Base-by-base conservation (phyloP, 1,140 invertebrate species). In the Zaprionus tsacasi region DNA sequence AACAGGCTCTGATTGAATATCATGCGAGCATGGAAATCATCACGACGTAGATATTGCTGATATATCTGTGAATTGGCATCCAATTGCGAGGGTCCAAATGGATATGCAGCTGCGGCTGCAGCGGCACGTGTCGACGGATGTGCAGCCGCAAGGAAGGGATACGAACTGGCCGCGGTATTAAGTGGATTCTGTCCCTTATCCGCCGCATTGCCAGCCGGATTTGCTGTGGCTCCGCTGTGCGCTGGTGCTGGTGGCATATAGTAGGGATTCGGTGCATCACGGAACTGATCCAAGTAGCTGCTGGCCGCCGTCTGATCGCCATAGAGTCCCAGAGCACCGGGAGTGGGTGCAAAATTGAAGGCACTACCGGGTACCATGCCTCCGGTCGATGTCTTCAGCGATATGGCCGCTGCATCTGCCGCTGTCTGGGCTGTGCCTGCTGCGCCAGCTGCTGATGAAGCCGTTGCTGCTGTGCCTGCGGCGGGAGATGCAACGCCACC, bases 21-120 rank as follows among this genome's bases (percentile, higher is more conserved):
- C 91, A 94, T 93, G 57, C 93, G 88, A 48, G 93, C 76, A 64
- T 93, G 93, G 38, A 95, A 83, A 69, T 95, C 94, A 72, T 95
- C 95, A 65, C 95, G 94, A 40, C 95, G 94, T 60, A 96, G 88
- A 82, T 95, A 96, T 78, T 96, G 95, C 78, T 96, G 95, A 85
- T 96, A 96, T 5, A 96, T 86, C 30, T 95, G 94, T 27, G 94
- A 94, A 64, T 94, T 94, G 13, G 94, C 91, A 76, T 95, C 95
- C 73, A 94, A 91, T 87, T 92, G 79, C 25, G 91, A 86, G 55
- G 88, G 86, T 33, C 88, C 89, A 71, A 95, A 95, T 5, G 94
- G 94, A 91, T 95, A 95, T 0, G 89, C 95, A 36, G 93, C 93
- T 8, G 77, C 81, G 11, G 81, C 81, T 4, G 81, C 82, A 1